A percentile compares a stretch with the other conserved stretches of the same genome.
Conservation (phyloP, 2,888 invertebrate species). For the Lasius fuliginosus region DNA sequence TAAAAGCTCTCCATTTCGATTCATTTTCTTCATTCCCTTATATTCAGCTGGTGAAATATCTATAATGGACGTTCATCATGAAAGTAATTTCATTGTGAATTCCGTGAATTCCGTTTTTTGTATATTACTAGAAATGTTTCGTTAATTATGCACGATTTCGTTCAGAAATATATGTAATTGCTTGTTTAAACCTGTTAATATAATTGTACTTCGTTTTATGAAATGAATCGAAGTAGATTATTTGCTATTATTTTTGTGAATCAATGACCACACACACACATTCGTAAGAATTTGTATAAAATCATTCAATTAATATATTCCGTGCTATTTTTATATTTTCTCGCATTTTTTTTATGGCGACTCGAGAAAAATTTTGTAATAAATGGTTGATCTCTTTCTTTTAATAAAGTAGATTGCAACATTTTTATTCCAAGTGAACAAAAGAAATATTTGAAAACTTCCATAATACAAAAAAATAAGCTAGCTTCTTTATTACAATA, state of each 20-base stretch:
- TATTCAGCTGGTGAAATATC: conserved; percentile 21
- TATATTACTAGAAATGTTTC: conserved; percentile 13
- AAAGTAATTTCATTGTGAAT: conserved; percentile 29
- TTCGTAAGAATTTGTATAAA: background rate
- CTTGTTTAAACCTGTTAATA: background rate
- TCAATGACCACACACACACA: background rate
- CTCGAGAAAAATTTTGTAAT: background rate
- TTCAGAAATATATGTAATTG: background rate
- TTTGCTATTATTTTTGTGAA: background rate
- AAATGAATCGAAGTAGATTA: conserved; percentile 3
- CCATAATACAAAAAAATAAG: background rate
- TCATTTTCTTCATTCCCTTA: conserved; percentile 17
- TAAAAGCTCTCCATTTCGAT: conserved; percentile 37
- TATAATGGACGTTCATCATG: conserved; percentile 28
- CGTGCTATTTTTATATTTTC: background rate
- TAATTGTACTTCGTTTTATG: background rate
- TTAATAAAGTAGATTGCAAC: background rate
- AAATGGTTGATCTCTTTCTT: background rate
- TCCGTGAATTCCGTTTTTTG: background rate
- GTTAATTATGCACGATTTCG: conserved; percentile 6
- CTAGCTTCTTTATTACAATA: background rate
- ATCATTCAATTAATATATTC: background rate
- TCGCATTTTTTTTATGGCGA: background rate
- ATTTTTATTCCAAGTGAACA: background rate
- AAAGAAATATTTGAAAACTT: background rate